Percentiles rank a stretch among this genome's conserved stretches.
Conservation (phyloP, 2,888 invertebrate species). For the Zhuqinia jingwanae region DNA sequence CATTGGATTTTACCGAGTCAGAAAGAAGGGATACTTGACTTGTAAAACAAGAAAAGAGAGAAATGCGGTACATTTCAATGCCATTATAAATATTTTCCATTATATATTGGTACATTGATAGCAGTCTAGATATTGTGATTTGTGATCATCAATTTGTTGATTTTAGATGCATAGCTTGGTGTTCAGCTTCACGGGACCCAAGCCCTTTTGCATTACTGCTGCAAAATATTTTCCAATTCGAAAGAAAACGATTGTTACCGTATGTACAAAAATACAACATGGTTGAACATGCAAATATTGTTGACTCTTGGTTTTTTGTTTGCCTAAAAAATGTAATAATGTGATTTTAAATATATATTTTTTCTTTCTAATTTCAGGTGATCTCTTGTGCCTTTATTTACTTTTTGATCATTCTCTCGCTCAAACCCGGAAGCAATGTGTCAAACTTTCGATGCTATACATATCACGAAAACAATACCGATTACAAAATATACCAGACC, state of each 20-base stretch:
- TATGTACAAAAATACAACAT: constrained; percentile 9
- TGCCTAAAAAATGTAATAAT: constrained; percentile 16
- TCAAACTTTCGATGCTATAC: constrained; percentile 3
- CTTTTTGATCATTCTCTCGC: constrained; percentile 45
- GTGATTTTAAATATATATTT: not conserved
- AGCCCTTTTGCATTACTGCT: constrained; percentile 48
- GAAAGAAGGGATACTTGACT: constrained; percentile 51
- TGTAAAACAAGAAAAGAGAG: constrained; percentile 40
- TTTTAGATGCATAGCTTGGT: constrained; percentile 60
- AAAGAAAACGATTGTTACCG: constrained; percentile 52
- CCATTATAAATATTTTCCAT: not conserved
- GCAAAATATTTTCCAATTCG: constrained; percentile 48
- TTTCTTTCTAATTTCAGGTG: not conserved
- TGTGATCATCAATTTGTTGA: no score
- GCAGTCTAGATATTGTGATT: no score
- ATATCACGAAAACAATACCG: not conserved
- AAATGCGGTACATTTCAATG: constrained; percentile 31
- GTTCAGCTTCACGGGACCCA: constrained; percentile 58
- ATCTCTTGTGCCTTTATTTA: constrained; percentile 45
- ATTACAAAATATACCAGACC: no score
- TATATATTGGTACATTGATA: no score
- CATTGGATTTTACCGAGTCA: constrained; percentile 55
- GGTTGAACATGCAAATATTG: no score
- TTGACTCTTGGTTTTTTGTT: no score
- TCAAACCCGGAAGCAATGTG: constrained; percentile 44